A percentile compares a stretch with the other conserved stretches of the same genome.
phyloP scores from a whole-genome alignment of 2,113 vertebrate species.

The Benthochromis sp. region DNA sequence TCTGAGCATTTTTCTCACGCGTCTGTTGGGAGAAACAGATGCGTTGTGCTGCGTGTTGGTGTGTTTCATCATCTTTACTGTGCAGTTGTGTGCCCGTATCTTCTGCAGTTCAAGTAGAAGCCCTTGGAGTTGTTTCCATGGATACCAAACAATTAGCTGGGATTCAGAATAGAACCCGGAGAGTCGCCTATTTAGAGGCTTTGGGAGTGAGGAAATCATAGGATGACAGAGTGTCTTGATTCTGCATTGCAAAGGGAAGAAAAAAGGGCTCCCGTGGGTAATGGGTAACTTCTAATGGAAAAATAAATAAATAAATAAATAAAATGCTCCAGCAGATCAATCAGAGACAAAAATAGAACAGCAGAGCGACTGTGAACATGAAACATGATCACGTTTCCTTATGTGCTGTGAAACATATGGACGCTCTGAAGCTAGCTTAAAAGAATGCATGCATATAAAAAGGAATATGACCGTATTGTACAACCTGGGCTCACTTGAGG shows the following conservation, averaged over 20 bases:
- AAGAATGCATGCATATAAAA: not conserved
- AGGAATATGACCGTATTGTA: not conserved
- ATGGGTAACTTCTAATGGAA: conserved; percentile 4
- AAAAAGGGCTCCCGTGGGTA: conserved; percentile 9
- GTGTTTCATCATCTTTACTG: conserved; percentile 21
- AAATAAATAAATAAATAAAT: not conserved
- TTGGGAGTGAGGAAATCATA: conserved; percentile 46
- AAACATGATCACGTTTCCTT: not conserved
- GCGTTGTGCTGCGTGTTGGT: not conserved
- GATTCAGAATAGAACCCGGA: conserved; percentile 71
- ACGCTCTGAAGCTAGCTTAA: not conserved
- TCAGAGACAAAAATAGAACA: conserved; percentile 18
- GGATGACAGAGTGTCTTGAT: conserved; percentile 47
- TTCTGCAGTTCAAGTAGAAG: conserved; percentile 60
- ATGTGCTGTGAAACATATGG: not conserved
- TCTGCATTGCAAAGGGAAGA: conserved; percentile 8
- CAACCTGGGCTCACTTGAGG: not conserved
- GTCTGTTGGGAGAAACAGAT: not conserved
- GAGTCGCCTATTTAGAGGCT: conserved; percentile 62
- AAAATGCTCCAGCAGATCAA: not conserved
- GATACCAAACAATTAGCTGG: conserved; percentile 75
- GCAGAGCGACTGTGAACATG: not conserved
- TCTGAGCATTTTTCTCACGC: not conserved
- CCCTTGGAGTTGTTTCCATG: conserved; percentile 72
- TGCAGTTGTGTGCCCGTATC: conserved; percentile 39